Evolutionary conservation across 1,140 invertebrate species (phyloP).

Genomic region (Heliothis virescens): DNA sequence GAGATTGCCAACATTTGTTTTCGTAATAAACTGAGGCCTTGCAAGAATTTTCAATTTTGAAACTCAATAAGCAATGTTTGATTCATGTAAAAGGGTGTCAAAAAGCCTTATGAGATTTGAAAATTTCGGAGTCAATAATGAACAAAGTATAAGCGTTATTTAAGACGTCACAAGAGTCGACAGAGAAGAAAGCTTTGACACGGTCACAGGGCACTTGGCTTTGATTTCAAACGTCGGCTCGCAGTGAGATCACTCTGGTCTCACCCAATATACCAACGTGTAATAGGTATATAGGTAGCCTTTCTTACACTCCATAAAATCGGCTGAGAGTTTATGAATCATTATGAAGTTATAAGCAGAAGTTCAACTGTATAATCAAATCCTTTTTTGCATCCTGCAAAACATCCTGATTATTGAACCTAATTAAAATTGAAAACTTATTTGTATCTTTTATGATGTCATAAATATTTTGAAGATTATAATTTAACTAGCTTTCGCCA

Average conservation of each 20-base stretch:
- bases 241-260: conserved; percentile 16
- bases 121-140: not conserved
- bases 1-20: not conserved
- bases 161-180: conserved; percentile 21
- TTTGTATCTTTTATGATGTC: too few species aligned
- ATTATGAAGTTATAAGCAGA: not conserved
- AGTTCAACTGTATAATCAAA: not conserved
- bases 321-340: conserved; percentile 22
- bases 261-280: conserved; percentile 28
- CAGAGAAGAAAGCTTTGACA: conserved; percentile 43
- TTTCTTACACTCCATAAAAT: conserved; percentile 35
- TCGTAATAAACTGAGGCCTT: not conserved
- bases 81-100: not conserved
- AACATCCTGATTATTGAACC: too few species aligned
- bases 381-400: too few species aligned
- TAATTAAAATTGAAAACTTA: too few species aligned
- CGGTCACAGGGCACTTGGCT: conserved; percentile 26
- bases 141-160: conserved; percentile 25
- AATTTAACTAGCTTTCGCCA: too few species aligned
- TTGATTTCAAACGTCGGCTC: conserved; percentile 35
- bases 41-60: too few species aligned
- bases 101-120: not conserved
- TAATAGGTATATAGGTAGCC: conserved; percentile 11
- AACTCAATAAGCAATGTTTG: not conserved
- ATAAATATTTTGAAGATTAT: too few species aligned